These are phyloP conservation scores for Ornithorhynchus anatinus DNA, from an alignment of 2,113 vertebrate species.

Conservation along the genomic window DNA sequence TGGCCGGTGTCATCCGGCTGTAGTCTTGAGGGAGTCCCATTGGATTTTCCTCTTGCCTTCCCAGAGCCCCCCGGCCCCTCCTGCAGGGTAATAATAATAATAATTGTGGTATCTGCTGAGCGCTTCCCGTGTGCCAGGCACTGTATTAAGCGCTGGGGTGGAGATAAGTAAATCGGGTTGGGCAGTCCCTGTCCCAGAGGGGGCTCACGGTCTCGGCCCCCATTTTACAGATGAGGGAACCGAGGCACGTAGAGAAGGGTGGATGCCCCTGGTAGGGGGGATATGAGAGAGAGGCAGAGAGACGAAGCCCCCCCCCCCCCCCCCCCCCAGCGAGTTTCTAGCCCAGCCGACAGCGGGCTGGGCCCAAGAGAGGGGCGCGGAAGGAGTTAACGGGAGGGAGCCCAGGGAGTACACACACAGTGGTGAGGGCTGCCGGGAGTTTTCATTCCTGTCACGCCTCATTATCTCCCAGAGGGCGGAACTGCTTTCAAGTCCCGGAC, in stretches of 20 bases:
- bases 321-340: neutral
- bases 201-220: no score
- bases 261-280: neutral
- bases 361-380: neutral
- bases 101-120: no score
- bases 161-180: no score
- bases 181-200: no score
- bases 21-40: no score
- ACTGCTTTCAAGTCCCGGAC: neutral
- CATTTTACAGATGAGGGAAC: no score
- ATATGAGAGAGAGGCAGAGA: accelerated
- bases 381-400: neutral
- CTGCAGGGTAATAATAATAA: neutral
- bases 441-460: neutral
- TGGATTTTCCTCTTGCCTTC: no score
- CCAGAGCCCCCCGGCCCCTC: no score
- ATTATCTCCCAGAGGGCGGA: neutral
- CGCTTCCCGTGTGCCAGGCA: no score
- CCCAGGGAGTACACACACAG: neutral
- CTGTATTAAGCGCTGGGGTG: no score
- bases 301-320: neutral
- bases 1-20: no score
- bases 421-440: neutral
- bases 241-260: neutral
- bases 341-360: accelerated